A percentile compares a stretch with the other conserved stretches of the same genome.
phyloP scores from a whole-genome alignment of 2,797 vertebrate genomes.

The Bryconaethiops microstoma region DNA sequence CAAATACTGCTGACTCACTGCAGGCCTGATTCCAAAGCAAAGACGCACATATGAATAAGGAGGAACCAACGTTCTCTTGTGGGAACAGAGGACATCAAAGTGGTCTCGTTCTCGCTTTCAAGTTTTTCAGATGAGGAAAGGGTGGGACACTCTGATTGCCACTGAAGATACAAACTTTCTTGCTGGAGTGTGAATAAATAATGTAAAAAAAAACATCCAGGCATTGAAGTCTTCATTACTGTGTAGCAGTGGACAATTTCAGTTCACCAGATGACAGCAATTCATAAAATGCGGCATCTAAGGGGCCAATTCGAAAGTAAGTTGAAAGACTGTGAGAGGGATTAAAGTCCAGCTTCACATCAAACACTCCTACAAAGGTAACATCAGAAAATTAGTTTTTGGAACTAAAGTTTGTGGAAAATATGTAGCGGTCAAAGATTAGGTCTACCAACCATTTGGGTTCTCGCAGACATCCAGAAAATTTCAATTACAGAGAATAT shows the following conservation, averaged over 20 bases:
- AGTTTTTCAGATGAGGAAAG: constrained; percentile 18
- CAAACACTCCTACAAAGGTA: not conserved
- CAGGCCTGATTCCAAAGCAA: constrained; percentile 10
- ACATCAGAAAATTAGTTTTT: not conserved
- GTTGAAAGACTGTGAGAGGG: not conserved
- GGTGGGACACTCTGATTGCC: constrained; percentile 20
- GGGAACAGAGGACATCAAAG: constrained; percentile 46
- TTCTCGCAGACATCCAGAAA: not conserved
- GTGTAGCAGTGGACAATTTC: not conserved
- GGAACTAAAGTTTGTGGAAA: not conserved
- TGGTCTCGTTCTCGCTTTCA: constrained; percentile 37
- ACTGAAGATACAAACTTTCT: constrained; percentile 5
- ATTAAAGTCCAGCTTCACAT: no score
- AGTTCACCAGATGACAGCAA: not conserved
- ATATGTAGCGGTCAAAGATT: not conserved
- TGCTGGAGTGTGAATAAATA: constrained; percentile 31
- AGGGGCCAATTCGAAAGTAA: no score
- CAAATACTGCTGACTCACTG: constrained; percentile 45
- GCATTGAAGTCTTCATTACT: constrained; percentile 6
- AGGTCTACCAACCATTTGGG: not conserved
- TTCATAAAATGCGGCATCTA: not conserved
- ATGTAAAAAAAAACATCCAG: not conserved
- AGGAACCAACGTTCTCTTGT: constrained; percentile 44
- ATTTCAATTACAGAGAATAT: not conserved
- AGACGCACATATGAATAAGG: constrained; percentile 12